These are phyloP conservation scores for Myzus persicae DNA, from an alignment of 1,140 invertebrate genomes.

Conservation along the genomic window DNA sequence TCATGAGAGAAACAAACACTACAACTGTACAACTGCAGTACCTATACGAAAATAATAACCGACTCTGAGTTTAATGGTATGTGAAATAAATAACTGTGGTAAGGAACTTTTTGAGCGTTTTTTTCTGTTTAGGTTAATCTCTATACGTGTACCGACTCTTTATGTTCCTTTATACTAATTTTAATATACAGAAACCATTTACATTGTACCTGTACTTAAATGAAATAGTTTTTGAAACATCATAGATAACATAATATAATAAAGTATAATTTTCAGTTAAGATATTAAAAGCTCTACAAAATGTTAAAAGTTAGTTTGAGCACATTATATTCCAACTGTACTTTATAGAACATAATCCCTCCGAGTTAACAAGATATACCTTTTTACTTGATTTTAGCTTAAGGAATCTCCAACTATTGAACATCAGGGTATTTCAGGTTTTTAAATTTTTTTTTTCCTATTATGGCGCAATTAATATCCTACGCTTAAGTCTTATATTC, in stretches of 20 bases:
- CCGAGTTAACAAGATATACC: background rate
- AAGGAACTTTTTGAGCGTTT: background rate
- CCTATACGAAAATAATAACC: background rate
- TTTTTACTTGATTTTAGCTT: background rate
- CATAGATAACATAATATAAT: background rate
- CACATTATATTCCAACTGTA: background rate
- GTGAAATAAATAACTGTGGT: background rate
- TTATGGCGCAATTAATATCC: too few species aligned
- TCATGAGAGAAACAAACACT: too few species aligned
- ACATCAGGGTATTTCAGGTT: background rate
- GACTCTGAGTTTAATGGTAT: background rate
- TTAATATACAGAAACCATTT: background rate
- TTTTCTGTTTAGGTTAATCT: background rate
- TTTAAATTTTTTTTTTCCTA: too few species aligned
- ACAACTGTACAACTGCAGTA: too few species aligned
- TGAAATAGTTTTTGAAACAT: background rate
- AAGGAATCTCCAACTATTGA: background rate
- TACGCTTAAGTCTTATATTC: background rate
- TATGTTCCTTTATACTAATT: background rate
- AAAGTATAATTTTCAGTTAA: conserved; percentile 28
- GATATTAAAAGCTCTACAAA: background rate
- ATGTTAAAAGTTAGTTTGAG: background rate
- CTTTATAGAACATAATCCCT: background rate
- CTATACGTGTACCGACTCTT: background rate
- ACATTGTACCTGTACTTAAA: background rate